Evolutionary conservation across 2,113 vertebrate genomes (phyloP).

Genomic region (Romanogobio albipinnatus): DNA sequence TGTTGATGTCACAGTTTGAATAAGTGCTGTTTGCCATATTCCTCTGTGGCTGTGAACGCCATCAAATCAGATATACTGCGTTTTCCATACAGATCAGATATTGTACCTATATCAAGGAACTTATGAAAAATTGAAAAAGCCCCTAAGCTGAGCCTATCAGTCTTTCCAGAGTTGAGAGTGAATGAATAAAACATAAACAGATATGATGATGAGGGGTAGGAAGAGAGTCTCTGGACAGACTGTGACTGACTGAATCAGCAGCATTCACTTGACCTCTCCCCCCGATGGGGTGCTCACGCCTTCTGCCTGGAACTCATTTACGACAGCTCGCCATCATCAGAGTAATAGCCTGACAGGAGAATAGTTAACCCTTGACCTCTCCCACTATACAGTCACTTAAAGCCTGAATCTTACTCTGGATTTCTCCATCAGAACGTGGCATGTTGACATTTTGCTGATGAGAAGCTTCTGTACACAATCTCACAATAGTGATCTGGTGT

Average conservation of each 20-base stretch:
- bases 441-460: background rate
- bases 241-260: constrained; percentile 36
- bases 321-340: constrained; percentile 23
- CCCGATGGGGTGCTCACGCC: background rate
- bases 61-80: constrained; percentile 31
- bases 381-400: constrained; percentile 9
- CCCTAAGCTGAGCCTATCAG: constrained; percentile 53
- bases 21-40: background rate
- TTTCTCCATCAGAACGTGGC: background rate
- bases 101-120: constrained; percentile 53
- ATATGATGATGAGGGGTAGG: constrained; percentile 60
- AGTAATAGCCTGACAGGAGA: constrained; percentile 30
- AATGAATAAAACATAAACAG: constrained; percentile 68
- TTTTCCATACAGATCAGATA: constrained; percentile 52
- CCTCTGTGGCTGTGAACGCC: background rate
- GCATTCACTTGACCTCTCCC: constrained; percentile 47
- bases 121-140: constrained; percentile 61
- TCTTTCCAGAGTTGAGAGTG: constrained; percentile 54
- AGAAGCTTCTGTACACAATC: constrained; percentile 5
- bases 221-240: constrained; percentile 49
- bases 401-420: background rate
- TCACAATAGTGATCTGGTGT: background rate
- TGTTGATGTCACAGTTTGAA: constrained; percentile 18
- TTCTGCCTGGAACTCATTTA: constrained; percentile 29
- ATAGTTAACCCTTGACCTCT: constrained; percentile 44